A percentile compares a stretch with the other conserved stretches of the same genome.
These are phyloP conservation scores for Brenthis ino DNA, from an alignment of 2,888 invertebrate species.

Conservation along the genomic window DNA sequence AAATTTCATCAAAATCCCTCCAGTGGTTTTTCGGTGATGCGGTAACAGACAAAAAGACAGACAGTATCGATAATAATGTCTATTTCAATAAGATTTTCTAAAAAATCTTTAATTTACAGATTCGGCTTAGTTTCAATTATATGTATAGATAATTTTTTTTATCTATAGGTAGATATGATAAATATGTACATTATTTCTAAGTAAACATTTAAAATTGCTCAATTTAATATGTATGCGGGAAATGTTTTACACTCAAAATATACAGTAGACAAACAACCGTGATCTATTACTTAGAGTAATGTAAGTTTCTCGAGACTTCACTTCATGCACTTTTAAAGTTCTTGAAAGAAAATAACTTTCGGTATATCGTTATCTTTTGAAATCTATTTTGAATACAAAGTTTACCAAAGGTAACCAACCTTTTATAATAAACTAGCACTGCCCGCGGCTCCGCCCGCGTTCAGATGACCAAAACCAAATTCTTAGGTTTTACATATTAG, in stretches of 20 bases:
- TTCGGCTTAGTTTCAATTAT: no score
- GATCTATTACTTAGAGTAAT: constrained; percentile 11
- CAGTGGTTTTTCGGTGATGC: no score
- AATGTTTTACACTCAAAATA: constrained; percentile 11
- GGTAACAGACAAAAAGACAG: no score
- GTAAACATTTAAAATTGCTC: not conserved
- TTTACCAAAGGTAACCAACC: not conserved
- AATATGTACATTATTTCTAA: not conserved
- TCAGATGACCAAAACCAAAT: no score
- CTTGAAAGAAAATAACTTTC: not conserved
- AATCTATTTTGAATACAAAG: constrained; percentile 10
- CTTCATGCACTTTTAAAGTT: constrained; percentile 19
- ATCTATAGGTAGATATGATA: not conserved
- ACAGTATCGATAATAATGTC: no score
- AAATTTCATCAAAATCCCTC: no score
- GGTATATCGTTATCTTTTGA: constrained; percentile 7
- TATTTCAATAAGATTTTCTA: no score
- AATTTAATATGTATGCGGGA: constrained; percentile 4
- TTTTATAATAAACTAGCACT: no score
- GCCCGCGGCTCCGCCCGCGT: no score
- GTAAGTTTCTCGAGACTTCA: constrained; percentile 16
- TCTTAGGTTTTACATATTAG: no score
- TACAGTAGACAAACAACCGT: constrained; percentile 20
- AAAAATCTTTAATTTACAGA: no score
- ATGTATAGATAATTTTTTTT: no score